Evolutionary conservation across 2,797 vertebrate genomes (phyloP).

Genomic region (Leucoraja ocellata): DNA sequence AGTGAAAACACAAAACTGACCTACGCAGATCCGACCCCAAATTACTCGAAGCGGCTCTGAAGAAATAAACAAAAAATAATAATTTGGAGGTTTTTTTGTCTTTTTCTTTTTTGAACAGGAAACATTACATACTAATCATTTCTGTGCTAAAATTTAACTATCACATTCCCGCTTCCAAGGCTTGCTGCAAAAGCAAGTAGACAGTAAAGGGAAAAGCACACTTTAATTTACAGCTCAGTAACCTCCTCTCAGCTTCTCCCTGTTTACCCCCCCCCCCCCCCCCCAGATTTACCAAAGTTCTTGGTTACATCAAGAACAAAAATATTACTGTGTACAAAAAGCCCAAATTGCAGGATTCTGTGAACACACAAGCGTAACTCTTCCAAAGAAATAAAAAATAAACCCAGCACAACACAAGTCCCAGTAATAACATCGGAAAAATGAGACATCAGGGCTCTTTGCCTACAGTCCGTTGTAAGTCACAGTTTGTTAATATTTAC

Average conservation of each 20-base stretch:
- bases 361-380: conserved; percentile 45
- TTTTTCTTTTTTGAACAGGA: conserved; percentile 52
- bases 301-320: conserved; percentile 30
- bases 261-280: not conserved
- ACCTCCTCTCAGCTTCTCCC: conserved; percentile 27
- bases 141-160: conserved; percentile 35
- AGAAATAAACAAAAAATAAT: conserved; percentile 48
- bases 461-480: conserved; percentile 55
- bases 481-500: conserved; percentile 48
- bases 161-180: conserved; percentile 38
- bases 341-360: conserved; percentile 42
- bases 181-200: conserved; percentile 34
- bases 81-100: conserved; percentile 48
- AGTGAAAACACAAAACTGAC: conserved; percentile 33
- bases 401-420: conserved; percentile 67
- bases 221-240: conserved; percentile 36
- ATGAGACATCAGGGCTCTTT: conserved; percentile 52
- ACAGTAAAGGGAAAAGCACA: conserved; percentile 35
- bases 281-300: conserved; percentile 42
- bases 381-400: conserved; percentile 62
- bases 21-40: conserved; percentile 17
- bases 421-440: conserved; percentile 54
- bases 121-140: conserved; percentile 42
- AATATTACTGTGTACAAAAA: conserved; percentile 47
- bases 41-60: conserved; percentile 37